Evolutionary conservation across 2,888 invertebrate genomes (phyloP), one percentile per base, ranked within the genome.

Genomic region (Noctua janthe): DNA sequence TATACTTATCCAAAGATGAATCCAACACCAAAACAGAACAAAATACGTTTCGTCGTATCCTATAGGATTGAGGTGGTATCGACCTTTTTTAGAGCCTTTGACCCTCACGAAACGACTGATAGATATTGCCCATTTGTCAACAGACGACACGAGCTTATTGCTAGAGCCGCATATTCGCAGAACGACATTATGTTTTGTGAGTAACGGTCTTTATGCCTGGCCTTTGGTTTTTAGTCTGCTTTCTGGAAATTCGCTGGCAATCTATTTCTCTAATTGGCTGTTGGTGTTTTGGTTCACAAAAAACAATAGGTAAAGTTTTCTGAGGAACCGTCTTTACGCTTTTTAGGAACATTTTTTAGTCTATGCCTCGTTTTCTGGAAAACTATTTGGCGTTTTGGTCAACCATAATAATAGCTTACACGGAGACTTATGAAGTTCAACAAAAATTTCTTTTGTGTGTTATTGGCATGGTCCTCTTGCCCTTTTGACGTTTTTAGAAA

Each of bases 81-180:
- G 74, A 86, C 74, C 76, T 72, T 79, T 78, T 74, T 59, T 54
- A 71, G 67, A 82, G 75, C 75, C 71, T 86, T 80, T 78, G 78
- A 75, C 84, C 78, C 71, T 72, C 83, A 75, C 83, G 72, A 56
- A 84, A 71, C 56, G 69, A 54, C 83, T 83, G 87, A 85, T 83
- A 83, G 76, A 85, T 86, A 83, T 85, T 83, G 71, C 47, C 69
- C 80, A 85, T 85, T 86, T 83, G 87, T 83, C 80, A 85, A 76
- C 64, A 79, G 71, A 66, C 71, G 75, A 67, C 67, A 74, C 62
- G 71, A 29, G 59, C 74, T 71, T 82, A 74, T 78, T 84, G 77
- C 70, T 67, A 11, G 56, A 15, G n/a, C 69, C 49, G 56, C 64
- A 84, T 72, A 56, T 74, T 59, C 29, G 80, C 51, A 54, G 67